These are phyloP conservation scores for Pogonognathellus flavescens DNA, from an alignment of 1,140 invertebrate genomes.

Conservation along the genomic window DNA sequence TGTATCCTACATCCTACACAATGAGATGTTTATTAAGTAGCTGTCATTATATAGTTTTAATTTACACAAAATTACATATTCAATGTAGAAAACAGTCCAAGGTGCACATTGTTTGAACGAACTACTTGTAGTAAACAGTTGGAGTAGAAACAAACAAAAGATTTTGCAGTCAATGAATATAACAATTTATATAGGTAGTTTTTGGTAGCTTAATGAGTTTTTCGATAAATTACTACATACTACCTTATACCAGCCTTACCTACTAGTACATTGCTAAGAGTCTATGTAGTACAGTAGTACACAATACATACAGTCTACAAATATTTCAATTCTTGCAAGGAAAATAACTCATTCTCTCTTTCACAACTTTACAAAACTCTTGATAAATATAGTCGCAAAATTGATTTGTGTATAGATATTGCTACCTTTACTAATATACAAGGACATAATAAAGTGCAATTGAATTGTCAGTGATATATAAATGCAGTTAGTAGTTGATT, in stretches of 20 bases:
- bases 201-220: neutral
- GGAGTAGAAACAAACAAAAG: no score
- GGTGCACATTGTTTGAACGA: no score
- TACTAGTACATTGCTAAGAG: neutral
- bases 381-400: conserved; percentile 12
- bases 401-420: neutral
- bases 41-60: no score
- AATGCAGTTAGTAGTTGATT: neutral
- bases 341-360: neutral
- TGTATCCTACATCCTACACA: no score
- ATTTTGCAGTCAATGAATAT: no score
- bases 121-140: no score
- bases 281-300: neutral
- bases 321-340: neutral
- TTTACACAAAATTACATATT: no score
- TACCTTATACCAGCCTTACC: neutral
- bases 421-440: conserved; percentile 1
- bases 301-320: no score
- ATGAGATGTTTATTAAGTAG: no score
- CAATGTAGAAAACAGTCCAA: no score
- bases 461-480: conserved; percentile 19
- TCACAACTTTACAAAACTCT: neutral
- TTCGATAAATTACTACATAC: neutral
- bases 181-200: no score
- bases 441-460: conserved; percentile 5